These are phyloP conservation scores for Camponotus fellah DNA, from an alignment of 2,888 invertebrate genomes.

Conservation along the genomic window DNA sequence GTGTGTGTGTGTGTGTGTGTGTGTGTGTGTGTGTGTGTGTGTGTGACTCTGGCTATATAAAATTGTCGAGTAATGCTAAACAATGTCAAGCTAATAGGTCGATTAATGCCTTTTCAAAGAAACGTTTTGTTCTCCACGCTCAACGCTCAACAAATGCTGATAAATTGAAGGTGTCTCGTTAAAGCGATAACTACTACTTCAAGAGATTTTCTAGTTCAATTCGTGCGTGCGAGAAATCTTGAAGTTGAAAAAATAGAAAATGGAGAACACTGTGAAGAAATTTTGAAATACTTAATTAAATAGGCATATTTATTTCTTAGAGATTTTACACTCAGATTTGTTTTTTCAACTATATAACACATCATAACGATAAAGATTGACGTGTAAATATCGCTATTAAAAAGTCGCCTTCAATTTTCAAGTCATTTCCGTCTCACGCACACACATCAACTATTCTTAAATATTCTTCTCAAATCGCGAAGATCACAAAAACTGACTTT, in stretches of 20 bases:
- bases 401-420: constrained; percentile 1
- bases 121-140: not conserved
- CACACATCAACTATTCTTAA: not conserved
- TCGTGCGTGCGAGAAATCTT: not conserved
- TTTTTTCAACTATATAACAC: not conserved
- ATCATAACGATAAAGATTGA: constrained; percentile 3
- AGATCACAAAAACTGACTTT: constrained; percentile 22
- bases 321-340: not conserved
- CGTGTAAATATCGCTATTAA: not conserved
- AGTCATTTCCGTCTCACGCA: not conserved
- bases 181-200: not conserved
- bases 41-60: constrained; percentile 28
- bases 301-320: constrained; percentile 8
- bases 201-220: not conserved
- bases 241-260: not conserved
- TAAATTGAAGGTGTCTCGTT: not conserved
- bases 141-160: not conserved
- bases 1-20: not conserved
- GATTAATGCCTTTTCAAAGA: constrained; percentile 19
- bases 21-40: no score
- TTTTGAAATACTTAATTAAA: constrained; percentile 10
- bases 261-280: not conserved
- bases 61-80: constrained; percentile 35
- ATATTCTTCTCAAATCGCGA: constrained; percentile 5
- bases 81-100: constrained; percentile 23